Evolutionary conservation across 2,888 invertebrate species (phyloP), one percentile per base, ranked within the genome.

Genomic region (Pristionchus arcanus): DNA sequence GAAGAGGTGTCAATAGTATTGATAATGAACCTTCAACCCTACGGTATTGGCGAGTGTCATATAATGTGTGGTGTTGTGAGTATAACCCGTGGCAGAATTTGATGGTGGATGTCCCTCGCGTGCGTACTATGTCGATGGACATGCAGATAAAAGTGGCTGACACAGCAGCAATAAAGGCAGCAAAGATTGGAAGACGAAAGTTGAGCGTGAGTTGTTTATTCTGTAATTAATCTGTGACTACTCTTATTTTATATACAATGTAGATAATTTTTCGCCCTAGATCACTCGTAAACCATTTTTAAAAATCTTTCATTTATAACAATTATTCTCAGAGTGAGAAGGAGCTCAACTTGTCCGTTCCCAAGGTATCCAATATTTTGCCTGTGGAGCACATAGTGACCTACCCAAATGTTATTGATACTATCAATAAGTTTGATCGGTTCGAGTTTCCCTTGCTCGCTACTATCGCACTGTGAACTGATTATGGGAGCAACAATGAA

Each of bases 81-180:
- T 25, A 16, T 81, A 81, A 59, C 59, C 59, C 34, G 11, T 55
- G 31, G 11, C 88, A 89, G 89, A 89, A 89, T 83, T 66, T 81
- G 31, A 13, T 83, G 81, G 59, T 31, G 16, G 89, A 81, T 9
- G 49, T 34, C 13, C 77, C 88, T 7, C 90, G 91, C 34, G 53
- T 68, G 21, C 91, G 94, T 31, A 91, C 93, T 42, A 90, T 94
- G 15, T 95, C 95, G 19, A 95, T 95, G 95, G 95, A 95, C 91
- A 94, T 95, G 94, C 94, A 94, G 90, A 95, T 95, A 85, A 92
- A 87, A 31, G 90, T 90, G 85, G 49, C 31, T 4, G 84, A 84
- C 53, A 91, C 91, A n/a, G 91, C 92, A 2, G 86, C 90, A 68
- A 11, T 31, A n/a, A 31, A 28, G 90, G 91, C 83, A 77, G 68